A percentile compares a stretch with the other conserved stretches of the same genome.
These are phyloP conservation scores for Antitype chi DNA, from an alignment of 2,888 invertebrate genomes.

Conservation along the genomic window DNA sequence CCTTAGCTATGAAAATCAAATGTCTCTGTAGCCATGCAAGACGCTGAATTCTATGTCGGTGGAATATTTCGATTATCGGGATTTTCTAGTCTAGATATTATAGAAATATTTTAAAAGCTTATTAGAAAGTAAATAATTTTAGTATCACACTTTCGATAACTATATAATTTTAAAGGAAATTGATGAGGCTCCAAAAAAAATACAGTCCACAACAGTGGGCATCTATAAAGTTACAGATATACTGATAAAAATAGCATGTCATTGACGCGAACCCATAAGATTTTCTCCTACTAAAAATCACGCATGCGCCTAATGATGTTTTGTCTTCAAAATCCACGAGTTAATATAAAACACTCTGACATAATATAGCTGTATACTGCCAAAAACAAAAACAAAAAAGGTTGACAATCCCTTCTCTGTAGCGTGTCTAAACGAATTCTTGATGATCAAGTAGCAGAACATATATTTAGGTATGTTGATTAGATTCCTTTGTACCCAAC, in stretches of 20 bases:
- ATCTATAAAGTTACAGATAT: too few relatives aligned
- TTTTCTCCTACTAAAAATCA: too few relatives aligned
- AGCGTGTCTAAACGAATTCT: constrained; percentile 39
- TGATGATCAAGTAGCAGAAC: constrained; percentile 45
- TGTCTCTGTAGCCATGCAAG: not conserved
- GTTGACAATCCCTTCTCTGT: constrained; percentile 21
- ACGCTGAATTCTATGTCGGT: not conserved
- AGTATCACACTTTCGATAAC: too few relatives aligned
- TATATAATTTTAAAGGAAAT: too few relatives aligned
- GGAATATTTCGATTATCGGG: not conserved
- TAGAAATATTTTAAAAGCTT: not conserved
- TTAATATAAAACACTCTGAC: not conserved
- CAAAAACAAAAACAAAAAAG: constrained; percentile 20
- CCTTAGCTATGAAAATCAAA: not conserved
- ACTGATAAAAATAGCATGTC: too few relatives aligned
- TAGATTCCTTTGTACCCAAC: constrained; percentile 41
- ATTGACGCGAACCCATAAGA: too few relatives aligned
- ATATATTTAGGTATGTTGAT: constrained; percentile 51
- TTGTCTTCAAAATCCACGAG: not conserved
- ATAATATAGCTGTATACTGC: not conserved
- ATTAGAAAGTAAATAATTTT: too few relatives aligned
- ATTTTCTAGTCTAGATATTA: not conserved
- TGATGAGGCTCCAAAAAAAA: too few relatives aligned
- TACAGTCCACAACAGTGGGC: too few relatives aligned
- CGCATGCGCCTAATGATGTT: too few relatives aligned